These are phyloP conservation scores for Telmatochromis bifrenatus DNA, from an alignment of 2,113 vertebrate species.

Conservation along the genomic window DNA sequence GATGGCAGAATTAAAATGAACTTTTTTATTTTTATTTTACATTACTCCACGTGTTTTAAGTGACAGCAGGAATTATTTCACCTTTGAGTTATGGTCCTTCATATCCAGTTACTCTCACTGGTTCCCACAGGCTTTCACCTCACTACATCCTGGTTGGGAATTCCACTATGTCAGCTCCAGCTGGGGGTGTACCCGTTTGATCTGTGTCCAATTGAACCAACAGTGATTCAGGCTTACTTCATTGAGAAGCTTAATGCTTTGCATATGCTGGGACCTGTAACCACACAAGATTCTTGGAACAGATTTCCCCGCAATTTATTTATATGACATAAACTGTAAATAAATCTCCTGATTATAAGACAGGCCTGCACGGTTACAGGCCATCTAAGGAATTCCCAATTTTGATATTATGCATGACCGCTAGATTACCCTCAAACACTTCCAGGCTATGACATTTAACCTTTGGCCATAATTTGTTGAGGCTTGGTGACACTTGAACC, in stretches of 20 bases:
- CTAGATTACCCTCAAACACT: slow-evolving; percentile 15
- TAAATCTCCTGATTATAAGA: neutral
- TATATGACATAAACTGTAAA: neutral
- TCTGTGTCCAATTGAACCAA: neutral
- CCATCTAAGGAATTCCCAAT: neutral
- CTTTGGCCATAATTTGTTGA: slow-evolving; percentile 51
- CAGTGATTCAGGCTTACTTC: neutral
- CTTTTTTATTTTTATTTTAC: neutral
- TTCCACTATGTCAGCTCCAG: slow-evolving; percentile 27
- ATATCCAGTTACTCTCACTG: slow-evolving; percentile 24
- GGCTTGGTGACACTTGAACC: slow-evolving; percentile 32
- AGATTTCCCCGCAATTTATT: neutral
- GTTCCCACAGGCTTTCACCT: slow-evolving; percentile 30
- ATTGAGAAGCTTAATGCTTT: neutral
- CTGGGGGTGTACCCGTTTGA: neutral
- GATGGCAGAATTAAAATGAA: neutral
- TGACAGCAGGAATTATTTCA: neutral
- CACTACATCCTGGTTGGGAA: slow-evolving; percentile 11
- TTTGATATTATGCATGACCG: neutral
- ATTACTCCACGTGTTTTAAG: neutral
- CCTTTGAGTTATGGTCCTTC: slow-evolving; percentile 5
- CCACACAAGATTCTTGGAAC: neutral
- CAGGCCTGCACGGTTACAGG: neutral
- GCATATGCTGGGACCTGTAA: neutral
- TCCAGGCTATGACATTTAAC: slow-evolving; percentile 53